Base-by-base conservation (phyloP, 2,888 invertebrate genomes). In the Vannuccia rotundouncinata region DNA sequence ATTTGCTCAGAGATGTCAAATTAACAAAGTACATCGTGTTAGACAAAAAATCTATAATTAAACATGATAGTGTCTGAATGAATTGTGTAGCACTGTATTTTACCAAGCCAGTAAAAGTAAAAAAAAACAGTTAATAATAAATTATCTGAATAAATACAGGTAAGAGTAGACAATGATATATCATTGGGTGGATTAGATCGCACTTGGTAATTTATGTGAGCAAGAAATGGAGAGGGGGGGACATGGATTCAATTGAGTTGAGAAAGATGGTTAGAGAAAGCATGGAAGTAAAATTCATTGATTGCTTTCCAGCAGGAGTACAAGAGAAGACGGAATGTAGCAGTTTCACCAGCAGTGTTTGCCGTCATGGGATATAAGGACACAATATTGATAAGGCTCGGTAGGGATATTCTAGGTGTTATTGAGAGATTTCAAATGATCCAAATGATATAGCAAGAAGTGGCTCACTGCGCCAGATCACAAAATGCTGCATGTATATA, bases 161-260 rank as follows among this genome's bases (percentile, higher is more conserved):
- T 66, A 66, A 27, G 5, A 66, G 66, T 27, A 13, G 66, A 66
- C 22, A 66, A 66, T 66, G 66, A 66, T 66, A 66, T 45, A 66
- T 66, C 25, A 66, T 66, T 66, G 66, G 66, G 66, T 66, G 66
- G 66, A 66, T 66, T 66, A 66, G 66, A 66, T 66, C 66, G 66
- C 66, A 66, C 66, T 66, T 66, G 66, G 5, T 66, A 22, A 27
- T 66, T 66, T 17, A 13, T 22, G 66, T 66, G 66, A 66, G 66
- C 66, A 66, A 66, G 66, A 66, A 27, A 27, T 22, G 66, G 25
- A 22, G 66, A 5, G 66, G 66, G 25, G 22, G 22, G 66, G 2
- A 66, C 22, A 22, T 5, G 66, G 66, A 22, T 13, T 5, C 5
- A 5, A 22, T 66, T 5, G 66, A 66, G 5, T 66, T 66, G 5